A percentile compares a stretch with the other conserved stretches of the same genome.
Conservation (phyloP, 1,140 invertebrate genomes). For the Diprion similis region DNA sequence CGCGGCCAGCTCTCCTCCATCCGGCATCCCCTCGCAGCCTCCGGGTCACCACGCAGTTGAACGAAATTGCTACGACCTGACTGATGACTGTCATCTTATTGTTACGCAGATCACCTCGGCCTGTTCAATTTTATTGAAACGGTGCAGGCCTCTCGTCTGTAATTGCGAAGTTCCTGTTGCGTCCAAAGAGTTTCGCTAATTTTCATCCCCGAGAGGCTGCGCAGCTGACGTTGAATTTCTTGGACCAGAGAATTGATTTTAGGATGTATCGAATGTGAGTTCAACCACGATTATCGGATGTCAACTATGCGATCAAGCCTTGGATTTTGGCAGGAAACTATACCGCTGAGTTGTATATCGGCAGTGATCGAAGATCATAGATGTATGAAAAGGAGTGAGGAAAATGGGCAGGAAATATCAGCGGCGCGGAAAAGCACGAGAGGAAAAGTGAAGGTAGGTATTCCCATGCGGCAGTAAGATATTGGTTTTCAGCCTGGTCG, state of each 20-base stretch:
- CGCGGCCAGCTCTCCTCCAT: constrained; percentile 19
- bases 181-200: too few relatives aligned
- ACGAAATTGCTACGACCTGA: constrained; percentile 26
- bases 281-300: too few relatives aligned
- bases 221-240: too few relatives aligned
- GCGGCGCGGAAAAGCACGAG: constrained; percentile 13
- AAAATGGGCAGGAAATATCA: constrained; percentile 8
- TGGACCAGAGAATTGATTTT: too few relatives aligned
- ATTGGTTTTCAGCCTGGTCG: constrained; percentile 61
- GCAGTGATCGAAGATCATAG: neutral
- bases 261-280: too few relatives aligned
- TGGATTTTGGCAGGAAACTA: neutral
- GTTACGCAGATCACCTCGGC: constrained; percentile 23
- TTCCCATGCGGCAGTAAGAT: constrained; percentile 56
- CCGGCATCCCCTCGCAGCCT: neutral
- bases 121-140: constrained; percentile 20
- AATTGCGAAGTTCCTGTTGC: too few relatives aligned
- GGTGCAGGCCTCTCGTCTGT: too few relatives aligned
- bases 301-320: too few relatives aligned
- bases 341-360: neutral
- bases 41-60: neutral
- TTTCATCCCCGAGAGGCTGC: too few relatives aligned
- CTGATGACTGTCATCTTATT: constrained; percentile 15
- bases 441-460: constrained; percentile 32
- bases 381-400: neutral